These are phyloP conservation scores for Muntiacus muntjak DNA, from an alignment of 2,113 vertebrate genomes.

Conservation along the genomic window DNA sequence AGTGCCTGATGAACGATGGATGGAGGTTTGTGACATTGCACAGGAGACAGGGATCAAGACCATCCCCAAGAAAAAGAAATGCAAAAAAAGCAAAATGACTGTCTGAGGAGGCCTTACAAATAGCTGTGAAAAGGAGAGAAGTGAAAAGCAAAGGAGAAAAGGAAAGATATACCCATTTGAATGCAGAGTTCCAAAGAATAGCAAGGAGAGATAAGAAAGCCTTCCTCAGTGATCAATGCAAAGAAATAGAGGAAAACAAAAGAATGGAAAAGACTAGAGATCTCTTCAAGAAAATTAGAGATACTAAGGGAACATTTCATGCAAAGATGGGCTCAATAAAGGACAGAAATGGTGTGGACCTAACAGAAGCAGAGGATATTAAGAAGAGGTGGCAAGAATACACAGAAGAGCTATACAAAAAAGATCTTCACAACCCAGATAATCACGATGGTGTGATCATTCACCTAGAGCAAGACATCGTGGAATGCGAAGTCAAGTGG, in stretches of 20 bases:
- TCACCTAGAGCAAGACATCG: not conserved
- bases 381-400: not conserved
- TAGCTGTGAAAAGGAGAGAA: not conserved
- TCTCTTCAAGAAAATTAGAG: not conserved
- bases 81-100: not conserved
- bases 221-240: not conserved
- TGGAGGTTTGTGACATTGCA: not conserved
- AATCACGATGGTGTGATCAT: not conserved
- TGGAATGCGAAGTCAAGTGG: not conserved
- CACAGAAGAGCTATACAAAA: not conserved
- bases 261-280: not conserved
- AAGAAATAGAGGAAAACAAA: not conserved
- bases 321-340: not conserved
- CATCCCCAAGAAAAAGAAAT: too few relatives aligned
- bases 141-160: not conserved
- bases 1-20: not conserved
- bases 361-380: not conserved
- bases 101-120: not conserved
- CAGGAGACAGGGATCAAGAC: too few relatives aligned
- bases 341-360: not conserved
- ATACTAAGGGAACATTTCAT: not conserved
- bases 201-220: not conserved
- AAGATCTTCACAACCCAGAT: not conserved
- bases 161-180: not conserved
- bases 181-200: not conserved